Evolutionary conservation across 2,113 vertebrate species (phyloP).

Genomic region (Xiphophorus hellerii): DNA sequence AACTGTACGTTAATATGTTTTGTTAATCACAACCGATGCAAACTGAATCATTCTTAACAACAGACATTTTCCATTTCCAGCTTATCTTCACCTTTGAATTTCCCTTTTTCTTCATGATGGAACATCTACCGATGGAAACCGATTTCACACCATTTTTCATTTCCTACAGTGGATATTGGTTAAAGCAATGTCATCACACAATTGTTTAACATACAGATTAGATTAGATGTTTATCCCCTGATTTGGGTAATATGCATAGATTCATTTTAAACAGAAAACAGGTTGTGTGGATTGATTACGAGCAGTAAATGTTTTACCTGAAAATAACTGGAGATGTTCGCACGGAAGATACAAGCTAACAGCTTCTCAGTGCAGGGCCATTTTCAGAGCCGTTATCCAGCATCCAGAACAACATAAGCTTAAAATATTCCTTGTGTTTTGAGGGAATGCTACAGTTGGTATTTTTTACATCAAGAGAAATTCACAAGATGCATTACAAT

Average conservation of each 20-base stretch:
- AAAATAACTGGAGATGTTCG: not conserved
- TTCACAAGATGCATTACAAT: not conserved
- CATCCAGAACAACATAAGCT: not conserved
- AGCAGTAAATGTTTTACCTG: not conserved
- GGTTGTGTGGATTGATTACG: not conserved
- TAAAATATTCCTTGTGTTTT: not conserved
- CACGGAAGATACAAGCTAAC: not conserved
- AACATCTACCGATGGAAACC: constrained; percentile 12
- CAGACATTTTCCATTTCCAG: not conserved
- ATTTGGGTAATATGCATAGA: constrained; percentile 73
- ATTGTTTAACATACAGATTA: constrained; percentile 11
- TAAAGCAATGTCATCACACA: constrained; percentile 18
- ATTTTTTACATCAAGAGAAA: not conserved
- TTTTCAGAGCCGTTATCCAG: not conserved
- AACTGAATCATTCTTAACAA: constrained; percentile 1
- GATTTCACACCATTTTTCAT: constrained; percentile 9
- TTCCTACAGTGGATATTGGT: constrained; percentile 7
- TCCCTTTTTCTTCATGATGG: no score
- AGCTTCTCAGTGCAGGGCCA: not conserved
- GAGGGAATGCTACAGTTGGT: not conserved
- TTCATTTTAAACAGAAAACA: constrained; percentile 42
- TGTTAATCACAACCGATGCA: constrained; percentile 2
- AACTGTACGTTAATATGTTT: not conserved
- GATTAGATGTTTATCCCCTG: constrained; percentile 33
- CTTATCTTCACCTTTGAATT: no score